Evolutionary conservation across 1,140 invertebrate genomes (phyloP), one percentile per base, ranked within the genome.

Genomic region (Rhizoglyphus robini): DNA sequence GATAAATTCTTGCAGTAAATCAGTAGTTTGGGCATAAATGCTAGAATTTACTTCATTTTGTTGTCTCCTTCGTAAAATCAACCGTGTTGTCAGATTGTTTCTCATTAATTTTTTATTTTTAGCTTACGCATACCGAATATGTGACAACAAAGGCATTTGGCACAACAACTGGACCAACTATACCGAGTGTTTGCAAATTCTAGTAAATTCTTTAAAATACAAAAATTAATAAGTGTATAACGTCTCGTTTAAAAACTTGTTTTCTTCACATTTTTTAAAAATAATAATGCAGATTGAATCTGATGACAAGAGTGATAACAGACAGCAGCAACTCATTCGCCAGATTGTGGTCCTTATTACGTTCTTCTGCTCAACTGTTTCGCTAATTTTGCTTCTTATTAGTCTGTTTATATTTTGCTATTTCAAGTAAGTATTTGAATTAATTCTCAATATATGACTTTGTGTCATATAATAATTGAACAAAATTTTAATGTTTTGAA

Each of bases 361-460:
- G 23, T 77, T 76, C 62, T 72, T 76, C 1, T 76, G 77, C 46
- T 79, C 78, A 32, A 71, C 73, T 30, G 67, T 77, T 2, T 79
- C 78, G 0, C 72, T 78, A 2, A 59, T 78, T 1, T 71, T 76
- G 4, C 68, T 79, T 8, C 46, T 68, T 0, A 66, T 75, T 5
- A 75, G 78, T 1, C 70, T 79, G 8, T 74, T 72, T 65, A 79
- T 80, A 29, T 79, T 79, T 68, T 69, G 73, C 51, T 76, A 78
- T 68, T 79, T 79, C 72, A 76, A 76, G 78, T 79, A 73, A 64
- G 69, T 63, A 18, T 8, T 5, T 25, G 15, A n/a, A n/a, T n/a
- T n/a, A n/a, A n/a, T n/a, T n/a, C n/a, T n/a, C n/a, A n/a, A n/a
- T n/a, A n/a, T n/a, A n/a, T n/a, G n/a, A n/a, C n/a, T n/a, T n/a